A percentile compares a stretch with the other conserved stretches of the same genome.
Conservation (phyloP, 35 echinoderm and acorn worm genomes). For the Eucidaris tribuloides region DNA sequence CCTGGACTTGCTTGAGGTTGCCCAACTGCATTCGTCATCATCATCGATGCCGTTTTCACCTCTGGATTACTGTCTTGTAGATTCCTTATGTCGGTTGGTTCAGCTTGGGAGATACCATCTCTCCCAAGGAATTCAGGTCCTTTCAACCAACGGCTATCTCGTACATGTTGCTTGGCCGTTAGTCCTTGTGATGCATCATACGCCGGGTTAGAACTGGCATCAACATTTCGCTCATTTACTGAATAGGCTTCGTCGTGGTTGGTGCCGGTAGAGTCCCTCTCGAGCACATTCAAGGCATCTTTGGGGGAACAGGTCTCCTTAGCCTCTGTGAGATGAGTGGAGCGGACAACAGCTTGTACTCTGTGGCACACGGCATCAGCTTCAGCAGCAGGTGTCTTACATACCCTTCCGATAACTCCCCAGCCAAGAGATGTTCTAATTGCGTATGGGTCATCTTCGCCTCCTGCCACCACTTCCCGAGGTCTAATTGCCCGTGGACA, state of each 20-base stretch:
- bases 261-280: background rate
- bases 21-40: background rate
- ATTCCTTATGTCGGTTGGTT: background rate
- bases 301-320: background rate
- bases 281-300: background rate
- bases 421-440: constrained; percentile 34
- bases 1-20: background rate
- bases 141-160: constrained; percentile 13
- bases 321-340: background rate
- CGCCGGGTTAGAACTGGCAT: constrained; percentile 38
- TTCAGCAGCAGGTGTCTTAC: background rate
- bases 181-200: constrained; percentile 54
- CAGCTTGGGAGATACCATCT: background rate
- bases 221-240: background rate
- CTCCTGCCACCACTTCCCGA: constrained; percentile 26
- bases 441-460: constrained; percentile 47
- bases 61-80: constrained; percentile 46
- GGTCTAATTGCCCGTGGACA: constrained; percentile 11
- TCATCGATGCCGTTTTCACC: constrained; percentile 21
- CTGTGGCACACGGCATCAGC: background rate
- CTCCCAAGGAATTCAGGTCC: constrained; percentile 46
- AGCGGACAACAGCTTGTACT: background rate
- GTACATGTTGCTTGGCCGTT: background rate
- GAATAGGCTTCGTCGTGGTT: background rate
- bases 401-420: constrained; percentile 35